A percentile compares a stretch with the other conserved stretches of the same genome.
Conservation (phyloP, 2,888 invertebrate species). For the Azorinus chamasolen region DNA sequence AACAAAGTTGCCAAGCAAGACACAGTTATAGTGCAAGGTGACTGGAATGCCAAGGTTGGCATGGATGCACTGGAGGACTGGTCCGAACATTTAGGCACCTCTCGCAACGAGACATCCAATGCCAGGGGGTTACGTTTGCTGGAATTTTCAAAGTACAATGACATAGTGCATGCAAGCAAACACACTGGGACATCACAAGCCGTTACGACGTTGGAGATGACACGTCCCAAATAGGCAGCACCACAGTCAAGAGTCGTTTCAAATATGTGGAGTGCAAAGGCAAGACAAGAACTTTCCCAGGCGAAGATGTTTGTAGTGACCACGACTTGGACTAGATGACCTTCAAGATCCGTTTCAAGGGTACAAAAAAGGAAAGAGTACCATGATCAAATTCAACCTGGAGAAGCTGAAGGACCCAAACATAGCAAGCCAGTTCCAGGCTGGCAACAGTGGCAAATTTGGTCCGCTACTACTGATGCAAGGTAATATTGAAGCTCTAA, state of each 20-base stretch:
- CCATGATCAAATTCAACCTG: slow-evolving; percentile 20
- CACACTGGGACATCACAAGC: slow-evolving; percentile 38
- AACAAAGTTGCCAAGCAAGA: slow-evolving; percentile 37
- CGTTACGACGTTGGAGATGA: slow-evolving; percentile 27
- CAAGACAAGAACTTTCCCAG: slow-evolving; percentile 25
- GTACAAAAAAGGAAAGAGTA: slow-evolving; percentile 11
- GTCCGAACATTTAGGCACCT: slow-evolving; percentile 32
- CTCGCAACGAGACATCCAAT: slow-evolving; percentile 19
- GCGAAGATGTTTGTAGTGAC: slow-evolving; percentile 27
- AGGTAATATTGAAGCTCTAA: background rate
- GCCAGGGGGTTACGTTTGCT: slow-evolving; percentile 40
- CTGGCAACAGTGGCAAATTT: slow-evolving; percentile 9
- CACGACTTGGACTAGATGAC: slow-evolving; percentile 17
- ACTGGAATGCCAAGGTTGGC: slow-evolving; percentile 56
- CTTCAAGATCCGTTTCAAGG: slow-evolving; percentile 18
- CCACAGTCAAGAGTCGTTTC: background rate
- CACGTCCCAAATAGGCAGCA: background rate
- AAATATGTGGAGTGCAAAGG: background rate
- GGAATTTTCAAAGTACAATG: slow-evolving; percentile 47
- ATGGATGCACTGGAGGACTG: slow-evolving; percentile 40
- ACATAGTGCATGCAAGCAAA: slow-evolving; percentile 34
- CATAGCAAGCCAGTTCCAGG: slow-evolving; percentile 7
- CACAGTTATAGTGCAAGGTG: slow-evolving; percentile 45
- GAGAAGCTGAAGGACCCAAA: slow-evolving; percentile 28
- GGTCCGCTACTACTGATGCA: background rate